Evolutionary conservation across 2,888 invertebrate species (phyloP).

Genomic region (Drosophila prostipennis): DNA sequence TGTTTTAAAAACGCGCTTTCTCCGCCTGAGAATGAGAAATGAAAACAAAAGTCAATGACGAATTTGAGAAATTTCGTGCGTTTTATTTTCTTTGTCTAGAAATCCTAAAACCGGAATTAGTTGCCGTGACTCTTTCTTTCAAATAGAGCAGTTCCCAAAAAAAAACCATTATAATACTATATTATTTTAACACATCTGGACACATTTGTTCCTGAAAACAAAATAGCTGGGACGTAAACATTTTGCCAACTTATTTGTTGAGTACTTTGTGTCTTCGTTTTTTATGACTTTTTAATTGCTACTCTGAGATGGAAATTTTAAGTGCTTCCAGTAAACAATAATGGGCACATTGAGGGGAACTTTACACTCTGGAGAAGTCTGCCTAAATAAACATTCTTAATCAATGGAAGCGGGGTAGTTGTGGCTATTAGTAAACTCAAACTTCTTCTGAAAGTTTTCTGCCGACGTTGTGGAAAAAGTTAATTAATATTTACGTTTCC

Average conservation of each 20-base stretch:
- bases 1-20: conserved; percentile 57
- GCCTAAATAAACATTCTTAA: conserved; percentile 23
- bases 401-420: background rate
- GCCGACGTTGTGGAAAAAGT: conserved; percentile 19
- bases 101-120: conserved; percentile 25
- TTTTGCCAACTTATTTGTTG: conserved; percentile 47
- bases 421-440: background rate
- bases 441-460: conserved; percentile 4
- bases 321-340: conserved; percentile 10
- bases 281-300: conserved; percentile 39
- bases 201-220: conserved; percentile 30
- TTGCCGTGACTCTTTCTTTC: conserved; percentile 18
- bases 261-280: conserved; percentile 51
- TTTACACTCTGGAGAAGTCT: conserved; percentile 1
- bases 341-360: conserved; percentile 2
- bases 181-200: conserved; percentile 17
- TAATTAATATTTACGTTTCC: conserved; percentile 19
- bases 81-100: conserved; percentile 1
- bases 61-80: conserved; percentile 49
- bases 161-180: conserved; percentile 1
- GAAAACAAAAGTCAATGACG: conserved; percentile 51
- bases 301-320: conserved; percentile 25
- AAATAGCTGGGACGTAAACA: conserved; percentile 37
- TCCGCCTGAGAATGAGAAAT: conserved; percentile 63
- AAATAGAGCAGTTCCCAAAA: conserved; percentile 16